Base-by-base conservation (phyloP, 2,113 vertebrate genomes). In the Hystrix brachyura region DNA sequence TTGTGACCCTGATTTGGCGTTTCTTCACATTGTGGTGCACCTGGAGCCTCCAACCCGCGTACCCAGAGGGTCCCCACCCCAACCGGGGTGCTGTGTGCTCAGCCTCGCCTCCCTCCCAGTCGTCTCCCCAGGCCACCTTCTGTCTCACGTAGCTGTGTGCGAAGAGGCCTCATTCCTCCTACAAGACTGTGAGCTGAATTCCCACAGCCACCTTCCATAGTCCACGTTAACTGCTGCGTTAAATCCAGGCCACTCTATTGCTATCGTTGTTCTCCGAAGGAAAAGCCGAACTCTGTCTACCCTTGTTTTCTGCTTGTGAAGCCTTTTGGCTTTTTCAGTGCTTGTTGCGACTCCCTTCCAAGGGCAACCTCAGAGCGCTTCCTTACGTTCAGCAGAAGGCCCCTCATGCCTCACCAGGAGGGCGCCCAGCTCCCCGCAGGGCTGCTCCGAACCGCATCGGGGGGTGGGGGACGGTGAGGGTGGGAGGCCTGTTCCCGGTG, bases 11-110 rank as follows among this genome's bases (percentile, higher is more conserved):
- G 29, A 38, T 81, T 76, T 53, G 64, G 79, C 34, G 21, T 91
- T 87, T 81, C 51, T 55, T 85, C 27, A 13, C 46, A 32, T 71
- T 43, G 53, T 12, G 23, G 43, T 11, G 1, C 1, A 59, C 12
- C 60, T 79, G 88, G 19, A 89, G 7, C 18, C 69, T 91, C 27
- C 18, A 69, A 82, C 65, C 25, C 34, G 46, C 14, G 14, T 1
- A 1, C 67, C 60, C n/a, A 29, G 32, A 21, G 53, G 64, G 57
- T 59, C 29, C 79, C n/a, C 1, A 3, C 53, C 29, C 34, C 64
- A 34, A 25, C 1, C 1, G 6, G 38, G 5, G 1, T 46, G 19
- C 5, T 7, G 2, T 7, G 32, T 65, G 55, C 12, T 82, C 29
- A 34, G 71, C 60, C 64, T 69, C 3, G 0, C 51, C 78, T 59